phyloP scores from a whole-genome alignment of 2,113 vertebrate genomes.

The Oophaga pumilio region DNA sequence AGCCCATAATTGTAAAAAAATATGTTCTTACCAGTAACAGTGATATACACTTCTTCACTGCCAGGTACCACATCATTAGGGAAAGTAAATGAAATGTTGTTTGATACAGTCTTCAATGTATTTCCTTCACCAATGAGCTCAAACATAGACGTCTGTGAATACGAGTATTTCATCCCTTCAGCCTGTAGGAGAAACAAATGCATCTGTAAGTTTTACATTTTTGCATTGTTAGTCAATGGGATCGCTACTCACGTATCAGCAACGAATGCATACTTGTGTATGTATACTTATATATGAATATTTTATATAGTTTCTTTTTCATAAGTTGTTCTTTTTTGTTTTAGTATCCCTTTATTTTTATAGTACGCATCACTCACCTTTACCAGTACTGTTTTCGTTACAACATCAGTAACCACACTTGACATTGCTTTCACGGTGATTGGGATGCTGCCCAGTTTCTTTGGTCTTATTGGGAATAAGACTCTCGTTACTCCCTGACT shows the following conservation, averaged over 20 bases:
- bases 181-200: constrained; percentile 62
- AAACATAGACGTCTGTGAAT: constrained; percentile 67
- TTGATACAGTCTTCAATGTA: background rate
- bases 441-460: constrained; percentile 67
- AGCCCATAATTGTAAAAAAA: background rate
- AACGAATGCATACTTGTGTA: background rate
- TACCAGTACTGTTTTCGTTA: constrained; percentile 67
- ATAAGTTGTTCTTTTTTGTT: background rate
- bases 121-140: constrained; percentile 55
- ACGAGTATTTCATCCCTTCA: constrained; percentile 68
- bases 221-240: background rate
- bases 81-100: constrained; percentile 65
- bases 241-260: background rate
- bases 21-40: constrained; percentile 68
- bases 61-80: constrained; percentile 68
- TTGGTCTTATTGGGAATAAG: constrained; percentile 68
- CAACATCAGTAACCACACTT: constrained; percentile 56
- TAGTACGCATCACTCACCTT: constrained; percentile 68
- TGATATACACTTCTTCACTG: constrained; percentile 66
- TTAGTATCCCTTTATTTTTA: background rate
- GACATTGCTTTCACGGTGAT: constrained; percentile 68
- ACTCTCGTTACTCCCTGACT: constrained; percentile 56
- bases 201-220: background rate
- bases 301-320: background rate
- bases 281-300: background rate